Base-by-base conservation (phyloP, 2,113 vertebrate species). In the Dermatemys mawii region DNA sequence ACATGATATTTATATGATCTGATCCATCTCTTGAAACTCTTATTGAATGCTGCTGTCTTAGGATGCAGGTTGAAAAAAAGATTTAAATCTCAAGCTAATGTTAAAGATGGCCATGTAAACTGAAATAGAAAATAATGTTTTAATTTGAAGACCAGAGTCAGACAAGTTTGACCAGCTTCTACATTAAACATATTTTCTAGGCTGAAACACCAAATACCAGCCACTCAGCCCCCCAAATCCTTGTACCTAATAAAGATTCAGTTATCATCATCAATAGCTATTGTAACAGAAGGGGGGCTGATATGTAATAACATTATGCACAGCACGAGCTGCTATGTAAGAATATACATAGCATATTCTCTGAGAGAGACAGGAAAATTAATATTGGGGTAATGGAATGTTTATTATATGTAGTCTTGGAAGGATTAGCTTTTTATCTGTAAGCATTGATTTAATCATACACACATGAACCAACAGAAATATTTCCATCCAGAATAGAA, bases 1-100 rank as follows among this genome's bases (percentile, higher is more conserved):
- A 44, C 87, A 80, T 87, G 80, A 91, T 91, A 86, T n/a, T 67
- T 78, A 94, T 91, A 78, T 81, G 92, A 93, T 38, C 83, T 70
- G 76, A 84, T 87, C 79, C 87, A 76, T 83, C 92, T 96, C 94
- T n/a, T 85, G 80, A 93, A 95, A 96, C 88, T 90, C 76, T 86
- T 70, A 79, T 16, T 91, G 90, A 78, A 44, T 78, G 38, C 54
- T 10, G 70, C 92, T 92, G 89, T 87, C 51, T 95, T 88, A 88
- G 84, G 70, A 70, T 85, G 81, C 70, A 19, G 88, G 79, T 88
- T 94, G 75, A 93, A 91, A 70, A 93, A 91, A 70, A 92, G 26
- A 96, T 53, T 48, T 83, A 90, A 90, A 78, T 70, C 94, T 76
- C 86, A 88, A 84, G 94, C 86, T 41, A 81, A 90, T 76, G 60